A percentile compares a stretch with the other conserved stretches of the same genome.
These are phyloP conservation scores for Columba guinea DNA, from an alignment of 2,797 vertebrate genomes.

Conservation along the genomic window DNA sequence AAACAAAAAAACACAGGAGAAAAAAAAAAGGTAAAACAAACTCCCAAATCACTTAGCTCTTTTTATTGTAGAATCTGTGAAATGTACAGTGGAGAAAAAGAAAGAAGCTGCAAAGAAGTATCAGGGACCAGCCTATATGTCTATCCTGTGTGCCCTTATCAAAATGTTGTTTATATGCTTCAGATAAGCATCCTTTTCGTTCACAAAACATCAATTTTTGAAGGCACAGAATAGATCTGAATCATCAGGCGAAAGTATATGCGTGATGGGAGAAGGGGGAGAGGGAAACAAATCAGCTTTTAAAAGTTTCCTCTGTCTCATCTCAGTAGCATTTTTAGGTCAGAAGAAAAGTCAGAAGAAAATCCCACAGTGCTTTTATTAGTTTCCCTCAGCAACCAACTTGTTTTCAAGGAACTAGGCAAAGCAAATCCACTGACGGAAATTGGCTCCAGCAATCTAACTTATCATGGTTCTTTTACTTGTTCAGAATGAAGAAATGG, in stretches of 20 bases:
- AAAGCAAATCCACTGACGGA: neutral
- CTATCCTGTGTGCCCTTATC: neutral
- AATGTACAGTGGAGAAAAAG: neutral
- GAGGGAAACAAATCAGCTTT: neutral
- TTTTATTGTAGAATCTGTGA: neutral
- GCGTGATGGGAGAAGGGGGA: neutral
- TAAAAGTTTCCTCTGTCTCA: conserved; percentile 10
- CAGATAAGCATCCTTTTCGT: neutral
- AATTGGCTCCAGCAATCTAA: neutral
- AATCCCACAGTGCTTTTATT: neutral
- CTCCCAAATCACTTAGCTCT: neutral
- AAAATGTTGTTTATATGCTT: neutral
- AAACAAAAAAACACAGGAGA: neutral
- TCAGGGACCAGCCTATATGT: neutral
- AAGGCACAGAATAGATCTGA: neutral
- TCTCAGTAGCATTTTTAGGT: conserved; percentile 14
- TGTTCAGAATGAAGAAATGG: neutral
- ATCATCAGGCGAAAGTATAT: neutral
- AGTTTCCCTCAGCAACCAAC: neutral
- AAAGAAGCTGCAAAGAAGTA: neutral
- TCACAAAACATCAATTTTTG: neutral
- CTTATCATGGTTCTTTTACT: neutral
- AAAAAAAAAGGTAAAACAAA: neutral
- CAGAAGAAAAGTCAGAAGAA: neutral
- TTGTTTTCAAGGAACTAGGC: neutral